Base-by-base conservation (phyloP, 2,797 vertebrate species). In the Danio choprae region DNA sequence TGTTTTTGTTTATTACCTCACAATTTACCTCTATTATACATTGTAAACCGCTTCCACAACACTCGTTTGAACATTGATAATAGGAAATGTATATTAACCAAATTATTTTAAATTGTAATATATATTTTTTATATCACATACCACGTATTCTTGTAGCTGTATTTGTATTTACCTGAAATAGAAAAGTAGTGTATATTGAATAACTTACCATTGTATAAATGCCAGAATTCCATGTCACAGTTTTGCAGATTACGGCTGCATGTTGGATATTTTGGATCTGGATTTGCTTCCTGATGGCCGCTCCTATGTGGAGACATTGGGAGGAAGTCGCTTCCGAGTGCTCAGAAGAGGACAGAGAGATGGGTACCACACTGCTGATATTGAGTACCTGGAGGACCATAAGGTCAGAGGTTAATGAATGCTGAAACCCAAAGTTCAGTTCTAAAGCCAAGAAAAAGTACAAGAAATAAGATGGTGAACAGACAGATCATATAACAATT, bases 301-400 rank as follows among this genome's bases (percentile, higher is more conserved):
- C 11, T 98, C 96, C 15, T 90, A 94, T 56, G 95, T 97, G 83
- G 94, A 96, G 86, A 93, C 95, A 0, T 53, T 96, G 0, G 96
- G 96, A 11, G 87, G 92, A 77, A 94, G 85, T 82, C 92, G 96
- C 58, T 98, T 97, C 89, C 93, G 90, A 5, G 95, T 97, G 78
- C 87, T 96, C 44, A 93, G 89, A 82, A 92, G 96, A 3, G 91
- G 94, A 0, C 95, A 95, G 83, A 89, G 95, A 74, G 96, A 98
- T 0, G 96, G 96, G 51, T 98, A 98, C 89, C 93, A 97, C 90
- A 97, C 95, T 0, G 96, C 96, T 0, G 95, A 98, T 79, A 93
- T 98, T 0, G 96, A 98, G 86, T 96, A 93, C 84, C 89, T 97
- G 83, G 95, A 95, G 81, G 96, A 97, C 82, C 88, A 90, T 64